Conservation (phyloP, 2,797 vertebrate species). For the Cyclopterus lumpus region DNA sequence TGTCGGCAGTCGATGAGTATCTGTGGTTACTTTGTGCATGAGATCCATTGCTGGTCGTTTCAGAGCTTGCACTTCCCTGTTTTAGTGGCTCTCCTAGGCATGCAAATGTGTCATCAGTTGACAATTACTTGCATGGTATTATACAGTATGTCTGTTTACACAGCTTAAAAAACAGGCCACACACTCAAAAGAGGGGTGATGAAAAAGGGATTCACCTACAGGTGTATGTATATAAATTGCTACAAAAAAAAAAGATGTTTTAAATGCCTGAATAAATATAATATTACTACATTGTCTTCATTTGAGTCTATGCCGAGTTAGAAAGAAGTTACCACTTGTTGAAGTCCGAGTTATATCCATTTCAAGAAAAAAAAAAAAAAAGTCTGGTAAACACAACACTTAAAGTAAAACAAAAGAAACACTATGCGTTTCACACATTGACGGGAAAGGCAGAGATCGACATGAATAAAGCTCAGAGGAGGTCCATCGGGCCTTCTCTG, state of each 20-base stretch:
- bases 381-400: not conserved
- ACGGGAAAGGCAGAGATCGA: not conserved
- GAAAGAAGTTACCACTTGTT: not conserved
- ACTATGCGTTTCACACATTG: not conserved
- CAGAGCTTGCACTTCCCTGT: constrained; percentile 45
- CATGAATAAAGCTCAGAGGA: not conserved
- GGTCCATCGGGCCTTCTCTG: no score
- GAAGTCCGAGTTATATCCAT: not conserved
- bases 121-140: constrained; percentile 46
- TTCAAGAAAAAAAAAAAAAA: not conserved
- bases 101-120: constrained; percentile 54
- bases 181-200: not conserved
- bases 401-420: not conserved
- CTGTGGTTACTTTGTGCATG: not conserved
- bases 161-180: constrained; percentile 24
- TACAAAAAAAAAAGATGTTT: no score
- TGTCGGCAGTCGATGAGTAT: constrained; percentile 11
- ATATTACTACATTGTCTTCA: not conserved
- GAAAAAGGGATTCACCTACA: not conserved
- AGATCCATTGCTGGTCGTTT: constrained; percentile 10
- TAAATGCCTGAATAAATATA: not conserved
- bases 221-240: no score
- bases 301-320: not conserved
- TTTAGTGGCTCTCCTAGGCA: constrained; percentile 10
- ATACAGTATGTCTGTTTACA: constrained; percentile 40